Base-by-base conservation (phyloP, 2,113 vertebrate species). In the Elephas maximus region DNA sequence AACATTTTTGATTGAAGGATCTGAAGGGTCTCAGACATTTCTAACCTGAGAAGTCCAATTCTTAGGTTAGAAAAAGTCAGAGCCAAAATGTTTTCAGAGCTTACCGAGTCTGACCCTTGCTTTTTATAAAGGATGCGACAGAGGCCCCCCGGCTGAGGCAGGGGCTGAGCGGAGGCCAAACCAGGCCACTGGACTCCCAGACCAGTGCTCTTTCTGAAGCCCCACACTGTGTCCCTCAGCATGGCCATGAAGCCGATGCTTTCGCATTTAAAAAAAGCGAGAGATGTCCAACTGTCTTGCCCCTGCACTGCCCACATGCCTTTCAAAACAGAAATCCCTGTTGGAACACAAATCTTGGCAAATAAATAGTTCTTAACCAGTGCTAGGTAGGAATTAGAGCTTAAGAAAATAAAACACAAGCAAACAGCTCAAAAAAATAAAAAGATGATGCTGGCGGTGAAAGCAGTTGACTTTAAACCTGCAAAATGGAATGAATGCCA, bases 401-500 rank as follows among this genome's bases (percentile, higher is more conserved):
- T 83, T 92, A 93, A 84, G 76, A 92, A 98, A 98, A 96, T 67
- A 96, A 94, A 96, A 89, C 80, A 97, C 94, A 97, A 65, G 96
- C 94, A 93, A 95, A 91, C 96, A 96, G 94, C 89, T 90, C n/a
- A 24, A 0, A 12, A n/a, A 96, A 11, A 11, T 96, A 97, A 95
- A 15, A 30, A n/a, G 62, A 60, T 83, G 96, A 86, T 73, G 88
- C 77, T 93, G 92, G 92, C 69, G 90, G 95, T 97, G 97, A 91
- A 44, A 95, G 92, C 91, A 78, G 93, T 23, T 98, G 93, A 93
- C 90, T 96, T 96, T 88, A 67, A 97, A 95, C 95, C 97, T 96
- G 98, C 96, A 93, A 98, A 98, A 97, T 97, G 98, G 89, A 97
- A 98, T 65, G 95, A 74, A 88, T 91, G 95, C 96, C 95, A 81